These are phyloP conservation scores for Dallia pectoralis DNA, from an alignment of 2,797 vertebrate species.

Conservation along the genomic window DNA sequence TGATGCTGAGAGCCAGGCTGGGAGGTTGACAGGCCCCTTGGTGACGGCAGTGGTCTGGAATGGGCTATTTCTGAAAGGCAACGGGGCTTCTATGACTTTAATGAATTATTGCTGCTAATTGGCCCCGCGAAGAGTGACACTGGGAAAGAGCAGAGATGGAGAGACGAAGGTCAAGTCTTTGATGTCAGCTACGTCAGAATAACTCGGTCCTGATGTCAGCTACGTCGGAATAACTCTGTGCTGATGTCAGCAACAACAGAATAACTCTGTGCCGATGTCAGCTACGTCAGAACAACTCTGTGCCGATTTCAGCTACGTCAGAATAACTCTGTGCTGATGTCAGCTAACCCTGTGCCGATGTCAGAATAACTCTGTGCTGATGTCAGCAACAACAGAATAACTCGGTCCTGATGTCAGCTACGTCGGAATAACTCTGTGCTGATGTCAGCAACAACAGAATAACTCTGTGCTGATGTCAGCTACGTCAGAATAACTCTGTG, in stretches of 20 bases:
- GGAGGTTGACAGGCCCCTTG: constrained; percentile 15
- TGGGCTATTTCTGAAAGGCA: background rate
- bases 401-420: constrained; percentile 33
- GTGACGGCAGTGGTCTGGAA: constrained; percentile 31
- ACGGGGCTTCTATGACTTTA: constrained; percentile 2
- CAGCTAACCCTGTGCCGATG: too few species aligned
- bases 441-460: constrained; percentile 38
- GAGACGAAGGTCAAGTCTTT: background rate
- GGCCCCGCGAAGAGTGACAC: constrained; percentile 20
- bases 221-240: constrained; percentile 37
- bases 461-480: constrained; percentile 34
- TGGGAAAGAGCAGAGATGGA: constrained; percentile 28
- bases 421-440: constrained; percentile 38
- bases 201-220: constrained; percentile 34
- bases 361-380: constrained; percentile 39
- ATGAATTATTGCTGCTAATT: constrained; percentile 49
- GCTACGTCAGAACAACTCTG: constrained; percentile 37
- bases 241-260: constrained; percentile 38
- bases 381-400: constrained; percentile 39
- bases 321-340: constrained; percentile 38
- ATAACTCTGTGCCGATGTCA: constrained; percentile 34
- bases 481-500: constrained; percentile 37
- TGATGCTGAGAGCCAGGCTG: constrained; percentile 2
- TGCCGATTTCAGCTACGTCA: constrained; percentile 36
- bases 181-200: constrained; percentile 39